Evolutionary conservation across 2,888 invertebrate genomes (phyloP), one percentile per base, ranked within the genome.

Genomic region (Acrobasis suavella): DNA sequence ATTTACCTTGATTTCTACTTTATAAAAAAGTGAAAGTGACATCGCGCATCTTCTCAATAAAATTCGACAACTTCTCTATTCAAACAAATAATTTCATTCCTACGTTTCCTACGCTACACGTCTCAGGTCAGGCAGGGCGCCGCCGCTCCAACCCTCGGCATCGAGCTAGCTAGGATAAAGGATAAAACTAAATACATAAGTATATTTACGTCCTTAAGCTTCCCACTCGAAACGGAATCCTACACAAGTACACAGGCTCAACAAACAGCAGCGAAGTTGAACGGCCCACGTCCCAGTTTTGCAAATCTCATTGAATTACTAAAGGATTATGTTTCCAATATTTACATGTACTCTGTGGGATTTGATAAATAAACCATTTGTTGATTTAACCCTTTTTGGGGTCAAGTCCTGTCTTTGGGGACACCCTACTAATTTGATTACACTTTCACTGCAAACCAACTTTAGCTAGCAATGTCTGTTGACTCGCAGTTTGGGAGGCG

Each of bases 261-360:
- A 46, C 56, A 56, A 56, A 56, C 55, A 39, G 16, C 55, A 39
- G 32, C 39, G 39, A 39, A 55, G 38, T 37, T n/a, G 52, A 32
- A n/a, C 55, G 56, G 17, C 56, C 56, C 17, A 56, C 56, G 42
- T 56, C 56, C 42, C 42, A 42, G 12, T 56, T 42, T 42, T 56
- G 17, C 42, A 56, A 42, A 56, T 56, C 56, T 42, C 42, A 42
- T 14, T 14, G 22, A 56, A 56, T 46, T 46, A 17, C 42, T 17
- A n/a, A 56, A 56, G 56, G 56, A 56, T 56, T 42, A 56, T 56
- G 42, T 56, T 56, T 56, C 56, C 56, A 22, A 46, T 56, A 56
- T 56, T 56, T 42, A 42, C 56, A 42, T 42, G 17, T 22, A 55
- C 56, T 56, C 55, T 17, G 56, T 8, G 7, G 12, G 16, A 22